These are phyloP conservation scores for Thereva unica DNA, from an alignment of 2,888 invertebrate species.

Conservation along the genomic window DNA sequence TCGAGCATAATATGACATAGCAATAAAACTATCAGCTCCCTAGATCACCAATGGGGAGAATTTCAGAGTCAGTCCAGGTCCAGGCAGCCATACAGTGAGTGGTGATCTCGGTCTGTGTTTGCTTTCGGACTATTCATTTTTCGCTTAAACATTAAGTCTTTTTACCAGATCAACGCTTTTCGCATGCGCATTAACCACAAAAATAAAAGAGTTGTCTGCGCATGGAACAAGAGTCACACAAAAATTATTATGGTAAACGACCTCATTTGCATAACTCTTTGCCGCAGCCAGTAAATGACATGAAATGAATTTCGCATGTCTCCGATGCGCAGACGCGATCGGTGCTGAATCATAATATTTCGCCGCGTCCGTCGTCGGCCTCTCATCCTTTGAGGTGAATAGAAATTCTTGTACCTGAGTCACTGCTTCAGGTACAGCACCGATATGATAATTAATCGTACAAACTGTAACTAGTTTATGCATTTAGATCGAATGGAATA, in stretches of 20 bases:
- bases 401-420: too few species aligned
- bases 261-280: constrained; percentile 46
- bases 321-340: constrained; percentile 36
- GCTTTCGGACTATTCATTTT: too few species aligned
- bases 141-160: not conserved
- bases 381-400: too few species aligned
- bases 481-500: too few species aligned
- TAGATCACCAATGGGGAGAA: constrained; percentile 37
- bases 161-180: constrained; percentile 36
- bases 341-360: constrained; percentile 37
- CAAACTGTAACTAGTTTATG: too few species aligned
- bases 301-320: constrained; percentile 43
- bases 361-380: too few species aligned
- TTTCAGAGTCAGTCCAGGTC: constrained; percentile 5
- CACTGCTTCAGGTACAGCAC: too few species aligned
- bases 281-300: constrained; percentile 36
- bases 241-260: constrained; percentile 44
- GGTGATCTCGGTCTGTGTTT: too few species aligned
- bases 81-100: too few species aligned
- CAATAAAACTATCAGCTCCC: constrained; percentile 41
- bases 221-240: constrained; percentile 24
- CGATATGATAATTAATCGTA: too few species aligned
- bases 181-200: constrained; percentile 19
- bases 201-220: constrained; percentile 13
- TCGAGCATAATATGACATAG: constrained; percentile 37